These are phyloP conservation scores for Tachystola acroxantha DNA, from an alignment of 2,888 invertebrate species.

Conservation along the genomic window DNA sequence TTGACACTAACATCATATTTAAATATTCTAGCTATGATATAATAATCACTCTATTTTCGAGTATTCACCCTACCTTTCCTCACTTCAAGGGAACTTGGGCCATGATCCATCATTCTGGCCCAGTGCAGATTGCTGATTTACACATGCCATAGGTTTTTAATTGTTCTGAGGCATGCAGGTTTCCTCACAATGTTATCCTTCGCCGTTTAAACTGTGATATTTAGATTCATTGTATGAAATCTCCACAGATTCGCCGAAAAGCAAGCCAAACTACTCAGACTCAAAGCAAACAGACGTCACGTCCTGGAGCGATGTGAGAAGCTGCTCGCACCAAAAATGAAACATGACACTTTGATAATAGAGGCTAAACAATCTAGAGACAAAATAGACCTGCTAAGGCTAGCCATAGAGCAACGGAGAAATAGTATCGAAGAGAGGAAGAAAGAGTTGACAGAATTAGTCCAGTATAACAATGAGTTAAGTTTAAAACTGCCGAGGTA, in stretches of 20 bases:
- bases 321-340: slow-evolving; percentile 50
- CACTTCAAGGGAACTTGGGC: too few species aligned
- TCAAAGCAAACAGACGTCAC: slow-evolving; percentile 77
- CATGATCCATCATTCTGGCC: too few species aligned
- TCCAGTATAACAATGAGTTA: slow-evolving; percentile 52
- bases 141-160: too few species aligned
- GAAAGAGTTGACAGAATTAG: slow-evolving; percentile 39
- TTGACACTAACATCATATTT: too few species aligned
- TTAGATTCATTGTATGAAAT: too few species aligned
- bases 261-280: slow-evolving; percentile 76
- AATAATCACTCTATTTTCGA: too few species aligned
- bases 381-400: slow-evolving; percentile 52
- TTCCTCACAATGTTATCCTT: too few species aligned
- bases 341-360: slow-evolving; percentile 54
- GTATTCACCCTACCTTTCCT: too few species aligned
- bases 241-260: slow-evolving; percentile 81
- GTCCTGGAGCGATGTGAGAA: slow-evolving; percentile 76
- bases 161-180: too few species aligned
- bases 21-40: too few species aligned
- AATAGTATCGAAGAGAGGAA: slow-evolving; percentile 50
- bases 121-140: too few species aligned
- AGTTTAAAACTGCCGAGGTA: slow-evolving; percentile 58
- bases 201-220: too few species aligned
- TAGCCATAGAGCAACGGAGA: slow-evolving; percentile 64
- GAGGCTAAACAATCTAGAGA: slow-evolving; percentile 64